Base-by-base conservation (phyloP, 2,113 vertebrate genomes). In the Oreochromis tanganicae region DNA sequence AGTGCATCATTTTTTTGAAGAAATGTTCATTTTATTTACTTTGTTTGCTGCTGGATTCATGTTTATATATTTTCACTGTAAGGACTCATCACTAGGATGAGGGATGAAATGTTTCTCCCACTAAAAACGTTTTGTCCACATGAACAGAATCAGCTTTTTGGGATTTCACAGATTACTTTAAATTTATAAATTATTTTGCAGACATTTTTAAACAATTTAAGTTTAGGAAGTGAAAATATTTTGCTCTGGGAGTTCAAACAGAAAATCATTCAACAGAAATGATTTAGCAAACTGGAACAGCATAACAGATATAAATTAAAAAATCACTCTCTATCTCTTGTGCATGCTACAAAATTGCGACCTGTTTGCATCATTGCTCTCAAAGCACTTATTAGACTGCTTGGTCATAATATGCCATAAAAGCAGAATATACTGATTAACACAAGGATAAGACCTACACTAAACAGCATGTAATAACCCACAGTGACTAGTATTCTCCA, bases 71-170 rank as follows among this genome's bases (percentile, higher is more conserved):
- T 41, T 71, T 7, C 36, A 71, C 12, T 71, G 7, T 43, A 43
- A 43, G n/a, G 29, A 32, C 57, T 61, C 8, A 61, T 61, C 27
- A 61, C 1, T 61, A 32, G 57, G 57, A 61, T 34, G 57, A 61
- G 29, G 34, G 57, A 61, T 17, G 16, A 61, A 61, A 32, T 32
- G 14, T 61, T 61, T 61, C 57, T 61, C 57, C 14, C 57, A 61
- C 57, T 32, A 61, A 61, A 17, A 61, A 61, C 0, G 1, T 17
- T 10, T 1, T 32, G 27, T 61, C 14, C 27, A 61, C 0, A 0
- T 32, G 57, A 61, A 61, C 57, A 61, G 14, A 17, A 61, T 61
- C 27, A 32, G 27, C 8, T 32, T 61, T 61, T 61, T 2, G 16
- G 27, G 8, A 61, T 61, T 61, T 32, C 57, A 61, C 27, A 10